Percentiles rank a stretch among this genome's conserved stretches.
These are phyloP conservation scores for Epistrophe eligans DNA, from an alignment of 2,888 invertebrate species.

Conservation along the genomic window DNA sequence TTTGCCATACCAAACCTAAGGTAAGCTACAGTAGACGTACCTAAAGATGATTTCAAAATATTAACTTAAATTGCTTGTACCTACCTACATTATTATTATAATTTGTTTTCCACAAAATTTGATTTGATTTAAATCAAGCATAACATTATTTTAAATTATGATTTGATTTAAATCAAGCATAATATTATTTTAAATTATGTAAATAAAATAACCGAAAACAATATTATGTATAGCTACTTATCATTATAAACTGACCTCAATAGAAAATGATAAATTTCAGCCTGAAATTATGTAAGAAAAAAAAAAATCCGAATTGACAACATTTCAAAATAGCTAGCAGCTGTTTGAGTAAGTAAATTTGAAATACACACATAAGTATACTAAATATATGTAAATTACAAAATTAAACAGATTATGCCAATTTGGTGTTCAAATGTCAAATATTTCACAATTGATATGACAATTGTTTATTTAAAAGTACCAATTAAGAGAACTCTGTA, in stretches of 20 bases:
- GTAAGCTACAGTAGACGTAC: too few species aligned
- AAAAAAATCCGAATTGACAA: not conserved
- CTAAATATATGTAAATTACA: not conserved
- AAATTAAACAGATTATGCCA: constrained; percentile 13
- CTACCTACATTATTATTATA: too few species aligned
- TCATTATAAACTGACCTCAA: not conserved
- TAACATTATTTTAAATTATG: too few species aligned
- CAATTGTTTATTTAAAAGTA: constrained; percentile 7
- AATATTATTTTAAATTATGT: constrained; percentile 7
- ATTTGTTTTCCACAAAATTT: too few species aligned
- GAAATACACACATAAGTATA: not conserved
- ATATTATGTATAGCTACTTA: not conserved
- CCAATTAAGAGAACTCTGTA: not conserved
- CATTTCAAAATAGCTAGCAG: constrained; percentile 4
- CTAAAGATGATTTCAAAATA: too few species aligned
- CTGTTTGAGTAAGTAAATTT: constrained; percentile 4
- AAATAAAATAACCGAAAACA: not conserved
- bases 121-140: too few species aligned
- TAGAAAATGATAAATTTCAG: not conserved
- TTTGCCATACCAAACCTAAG: too few species aligned
- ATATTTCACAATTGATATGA: constrained; percentile 11
- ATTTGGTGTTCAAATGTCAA: constrained; percentile 16
- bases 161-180: not conserved
- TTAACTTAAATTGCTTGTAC: too few species aligned
- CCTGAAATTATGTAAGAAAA: not conserved